Percentiles rank a stretch among this genome's conserved stretches.
phyloP scores from a whole-genome alignment of 2,113 vertebrate genomes.

The Hucho hucho region DNA sequence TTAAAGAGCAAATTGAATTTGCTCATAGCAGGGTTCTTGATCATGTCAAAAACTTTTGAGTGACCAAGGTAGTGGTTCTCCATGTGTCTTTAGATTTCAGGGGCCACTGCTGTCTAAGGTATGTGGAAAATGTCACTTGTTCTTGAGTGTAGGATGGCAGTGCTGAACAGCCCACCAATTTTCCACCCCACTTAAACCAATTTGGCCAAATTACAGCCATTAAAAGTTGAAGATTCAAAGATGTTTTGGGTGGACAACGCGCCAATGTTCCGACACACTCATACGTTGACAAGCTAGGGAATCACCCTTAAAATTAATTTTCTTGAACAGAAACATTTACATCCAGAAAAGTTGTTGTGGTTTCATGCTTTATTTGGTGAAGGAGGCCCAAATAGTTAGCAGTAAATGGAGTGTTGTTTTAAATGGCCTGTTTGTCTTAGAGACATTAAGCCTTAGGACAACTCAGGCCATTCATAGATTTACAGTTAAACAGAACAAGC shows the following conservation, averaged over 20 bases:
- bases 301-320: constrained; percentile 49
- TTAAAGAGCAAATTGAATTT: constrained; percentile 56
- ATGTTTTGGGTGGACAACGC: constrained; percentile 56
- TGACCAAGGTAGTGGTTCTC: constrained; percentile 31
- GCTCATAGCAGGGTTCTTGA: constrained; percentile 45
- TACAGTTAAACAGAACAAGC: neutral
- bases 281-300: constrained; percentile 43
- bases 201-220: constrained; percentile 63
- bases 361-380: neutral
- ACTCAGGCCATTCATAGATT: constrained; percentile 13
- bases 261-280: constrained; percentile 60
- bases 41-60: constrained; percentile 51
- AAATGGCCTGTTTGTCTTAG: constrained; percentile 29
- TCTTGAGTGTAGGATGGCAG: constrained; percentile 37
- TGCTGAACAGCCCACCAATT: constrained; percentile 46
- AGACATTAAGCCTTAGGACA: constrained; percentile 3
- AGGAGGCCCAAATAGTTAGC: constrained; percentile 13
- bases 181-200: constrained; percentile 60
- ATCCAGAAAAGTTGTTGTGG: constrained; percentile 15
- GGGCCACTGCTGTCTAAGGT: constrained; percentile 29
- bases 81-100: constrained; percentile 51
- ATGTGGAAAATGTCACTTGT: constrained; percentile 55
- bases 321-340: constrained; percentile 44
- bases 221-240: constrained; percentile 54
- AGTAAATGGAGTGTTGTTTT: constrained; percentile 29